Base-by-base conservation (phyloP, 2,888 invertebrate genomes). In the Patella ulyssiponensis region DNA sequence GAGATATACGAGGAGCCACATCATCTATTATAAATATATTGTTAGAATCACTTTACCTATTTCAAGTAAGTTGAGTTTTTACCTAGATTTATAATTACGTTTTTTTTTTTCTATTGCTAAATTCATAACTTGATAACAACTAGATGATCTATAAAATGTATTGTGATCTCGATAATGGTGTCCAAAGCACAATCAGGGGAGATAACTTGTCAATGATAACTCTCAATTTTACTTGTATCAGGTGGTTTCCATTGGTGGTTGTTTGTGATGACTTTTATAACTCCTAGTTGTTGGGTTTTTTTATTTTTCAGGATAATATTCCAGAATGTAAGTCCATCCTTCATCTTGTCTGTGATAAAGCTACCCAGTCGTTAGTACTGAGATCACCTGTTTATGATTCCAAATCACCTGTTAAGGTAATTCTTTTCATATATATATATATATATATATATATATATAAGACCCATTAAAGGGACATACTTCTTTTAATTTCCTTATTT, bases 21-120 rank as follows among this genome's bases (percentile, higher is more conserved):
- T 83, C 88, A 51, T 88, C 90, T 14, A 89, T 88, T 15, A 85
- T 91, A 77, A 90, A 90, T 80, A 85, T 87, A 1, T 81, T 92
- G 71, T 87, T 91, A 76, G 91, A 91, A 82, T 85, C 91, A 17
- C 86, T 92, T 71, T 89, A 90, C 77, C 79, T 89, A 69, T 86
- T 91, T 77, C 88, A 91, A 87, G 91, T 91, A 85, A 84, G 81
- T 73, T n/a, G 9, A 1, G 3, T 17, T 20, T 23, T 44, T 44
- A 44, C 9, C 44, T 44, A 44, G 7, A 9, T 44, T 44, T 9
- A 44, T 44, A 9, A 44, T 44, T 44, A 44, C 44, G 7, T 44
- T 7, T 44, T 7, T 7, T 44, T 44, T 44, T 44, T 0, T 44
- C 44, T 44, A 44, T 44, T 44, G 44, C 44, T 7, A 44, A 44